Percentiles rank a stretch among this genome's conserved stretches.
Evolutionary conservation across 2,888 invertebrate genomes (phyloP).

Genomic region (Osedax frankpressi): DNA sequence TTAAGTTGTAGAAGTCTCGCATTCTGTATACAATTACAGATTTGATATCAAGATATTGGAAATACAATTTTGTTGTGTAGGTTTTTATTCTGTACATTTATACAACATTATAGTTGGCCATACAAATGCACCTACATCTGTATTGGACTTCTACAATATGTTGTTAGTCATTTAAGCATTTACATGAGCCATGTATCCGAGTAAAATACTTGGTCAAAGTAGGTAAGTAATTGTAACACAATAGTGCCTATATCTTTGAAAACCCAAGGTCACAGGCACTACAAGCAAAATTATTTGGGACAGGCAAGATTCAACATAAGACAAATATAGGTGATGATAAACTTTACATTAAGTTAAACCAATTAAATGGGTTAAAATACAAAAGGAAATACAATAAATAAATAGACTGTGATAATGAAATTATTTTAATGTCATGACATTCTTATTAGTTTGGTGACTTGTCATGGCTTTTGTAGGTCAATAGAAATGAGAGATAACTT

Average conservation of each 20-base stretch:
- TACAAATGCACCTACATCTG: neutral
- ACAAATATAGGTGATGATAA: too few relatives aligned
- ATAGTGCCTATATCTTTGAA: too few relatives aligned
- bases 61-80: neutral
- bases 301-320: too few relatives aligned
- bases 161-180: too few relatives aligned
- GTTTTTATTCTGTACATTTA: neutral
- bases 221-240: too few relatives aligned
- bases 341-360: too few relatives aligned
- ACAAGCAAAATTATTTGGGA: too few relatives aligned
- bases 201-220: too few relatives aligned
- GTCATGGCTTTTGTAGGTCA: neutral
- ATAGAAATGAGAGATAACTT: neutral
- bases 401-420: neutral
- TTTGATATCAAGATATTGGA: constrained; percentile 9
- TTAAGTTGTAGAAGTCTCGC: neutral
- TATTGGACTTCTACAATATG: neutral
- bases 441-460: neutral
- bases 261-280: too few relatives aligned
- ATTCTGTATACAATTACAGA: neutral
- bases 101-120: neutral
- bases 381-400: too few relatives aligned
- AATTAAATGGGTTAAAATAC: too few relatives aligned
- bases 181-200: neutral
- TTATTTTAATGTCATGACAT: neutral